phyloP scores from a whole-genome alignment of 2,888 invertebrate genomes.

The Platypus cylindrus region DNA sequence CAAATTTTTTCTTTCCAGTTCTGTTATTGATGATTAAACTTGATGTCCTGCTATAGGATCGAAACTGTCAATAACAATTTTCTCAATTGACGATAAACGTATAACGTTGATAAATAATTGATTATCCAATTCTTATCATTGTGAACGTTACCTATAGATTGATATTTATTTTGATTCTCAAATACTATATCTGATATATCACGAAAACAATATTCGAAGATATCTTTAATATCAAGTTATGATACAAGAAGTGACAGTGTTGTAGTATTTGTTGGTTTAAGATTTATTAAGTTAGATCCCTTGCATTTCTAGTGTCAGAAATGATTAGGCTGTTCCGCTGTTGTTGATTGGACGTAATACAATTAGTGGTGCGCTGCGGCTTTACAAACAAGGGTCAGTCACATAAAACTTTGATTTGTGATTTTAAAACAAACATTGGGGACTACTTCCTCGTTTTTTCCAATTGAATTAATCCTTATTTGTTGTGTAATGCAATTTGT shows the following conservation, averaged over 20 bases:
- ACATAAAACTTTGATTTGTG: slow-evolving; percentile 21
- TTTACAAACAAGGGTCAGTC: slow-evolving; percentile 34
- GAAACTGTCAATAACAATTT: no score
- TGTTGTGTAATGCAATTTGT: slow-evolving; percentile 7
- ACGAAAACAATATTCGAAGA: slow-evolving; percentile 6
- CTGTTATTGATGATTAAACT: no score
- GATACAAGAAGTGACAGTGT: slow-evolving; percentile 27
- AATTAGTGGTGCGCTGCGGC: slow-evolving; percentile 34
- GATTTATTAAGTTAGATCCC: slow-evolving; percentile 30
- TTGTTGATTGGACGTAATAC: slow-evolving; percentile 35
- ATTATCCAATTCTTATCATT: no score
- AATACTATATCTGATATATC: background rate
- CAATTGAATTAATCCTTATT: slow-evolving; percentile 16
- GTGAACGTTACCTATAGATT: no score
- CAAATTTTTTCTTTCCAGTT: no score
- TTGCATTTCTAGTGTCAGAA: slow-evolving; percentile 28
- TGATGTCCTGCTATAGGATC: no score
- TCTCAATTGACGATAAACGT: no score
- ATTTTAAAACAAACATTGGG: slow-evolving; percentile 19
- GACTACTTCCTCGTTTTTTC: slow-evolving; percentile 17
- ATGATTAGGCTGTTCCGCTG: slow-evolving; percentile 32
- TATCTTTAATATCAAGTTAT: slow-evolving; percentile 12
- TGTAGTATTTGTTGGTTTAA: slow-evolving; percentile 30
- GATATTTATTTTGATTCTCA: background rate
- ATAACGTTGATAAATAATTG: no score